phyloP scores from a whole-genome alignment of 1,140 invertebrate species.

The Halictus rubicundus region DNA sequence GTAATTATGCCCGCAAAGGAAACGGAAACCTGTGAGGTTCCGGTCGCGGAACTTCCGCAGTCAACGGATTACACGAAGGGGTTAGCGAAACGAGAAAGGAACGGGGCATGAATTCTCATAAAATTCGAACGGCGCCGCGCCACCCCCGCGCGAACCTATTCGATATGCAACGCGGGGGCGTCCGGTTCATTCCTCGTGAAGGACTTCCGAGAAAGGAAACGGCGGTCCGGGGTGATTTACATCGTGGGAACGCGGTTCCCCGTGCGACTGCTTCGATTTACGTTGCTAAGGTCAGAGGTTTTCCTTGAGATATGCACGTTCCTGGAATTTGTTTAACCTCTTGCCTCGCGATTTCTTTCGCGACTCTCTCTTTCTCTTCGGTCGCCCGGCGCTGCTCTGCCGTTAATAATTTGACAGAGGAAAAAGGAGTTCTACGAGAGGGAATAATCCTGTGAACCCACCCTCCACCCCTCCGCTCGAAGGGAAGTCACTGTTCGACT shows the following conservation, averaged over 20 bases:
- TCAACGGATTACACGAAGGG: too few species aligned
- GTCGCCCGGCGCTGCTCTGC: too few species aligned
- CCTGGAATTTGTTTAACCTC: background rate
- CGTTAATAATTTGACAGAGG: too few species aligned
- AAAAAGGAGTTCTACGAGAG: too few species aligned
- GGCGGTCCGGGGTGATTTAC: slow-evolving; percentile 50
- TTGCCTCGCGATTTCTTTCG: too few species aligned
- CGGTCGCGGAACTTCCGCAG: too few species aligned
- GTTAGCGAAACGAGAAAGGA: background rate
- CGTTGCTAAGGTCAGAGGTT: slow-evolving; percentile 15
- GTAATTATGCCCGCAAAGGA: too few species aligned
- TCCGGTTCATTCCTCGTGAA: slow-evolving; percentile 43
- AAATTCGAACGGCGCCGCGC: slow-evolving; percentile 4
- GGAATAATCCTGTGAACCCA: too few species aligned
- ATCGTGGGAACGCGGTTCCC: slow-evolving; percentile 34
- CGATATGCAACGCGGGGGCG: slow-evolving; percentile 38
- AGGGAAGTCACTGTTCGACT: too few species aligned
- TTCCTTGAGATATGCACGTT: background rate
- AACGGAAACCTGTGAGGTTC: too few species aligned
- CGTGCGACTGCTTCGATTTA: slow-evolving; percentile 47
- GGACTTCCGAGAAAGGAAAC: slow-evolving; percentile 9
- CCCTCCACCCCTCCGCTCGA: too few species aligned
- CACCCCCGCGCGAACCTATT: slow-evolving; percentile 27
- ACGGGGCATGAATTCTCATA: background rate
- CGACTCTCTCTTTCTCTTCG: too few species aligned